Conservation (phyloP, 2,888 invertebrate genomes). For the Creontiades dilutus region DNA sequence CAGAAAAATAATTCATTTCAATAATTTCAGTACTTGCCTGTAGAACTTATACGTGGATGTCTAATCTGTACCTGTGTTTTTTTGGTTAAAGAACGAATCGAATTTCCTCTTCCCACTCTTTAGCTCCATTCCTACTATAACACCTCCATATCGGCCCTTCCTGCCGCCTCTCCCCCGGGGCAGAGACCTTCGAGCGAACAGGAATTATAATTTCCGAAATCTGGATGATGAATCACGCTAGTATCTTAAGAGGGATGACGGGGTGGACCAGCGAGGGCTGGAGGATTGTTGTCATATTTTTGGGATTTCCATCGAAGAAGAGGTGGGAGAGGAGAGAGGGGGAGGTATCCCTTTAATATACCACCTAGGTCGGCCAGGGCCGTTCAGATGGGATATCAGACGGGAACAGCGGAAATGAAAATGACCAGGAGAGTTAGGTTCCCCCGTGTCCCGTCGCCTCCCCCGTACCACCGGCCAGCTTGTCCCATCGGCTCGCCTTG, state of each 20-base stretch:
- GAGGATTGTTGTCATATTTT: constrained; percentile 62
- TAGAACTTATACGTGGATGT: no score
- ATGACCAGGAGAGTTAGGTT: constrained; percentile 57
- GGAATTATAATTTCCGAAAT: constrained; percentile 72
- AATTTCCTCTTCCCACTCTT: constrained; percentile 4
- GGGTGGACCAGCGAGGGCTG: neutral
- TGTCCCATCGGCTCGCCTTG: constrained; percentile 1
- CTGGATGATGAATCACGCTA: constrained; percentile 60
- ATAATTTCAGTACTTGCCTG: no score
- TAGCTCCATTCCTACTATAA: neutral
- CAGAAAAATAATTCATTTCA: no score
- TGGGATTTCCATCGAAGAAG: constrained; percentile 45
- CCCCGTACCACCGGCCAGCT: neutral
- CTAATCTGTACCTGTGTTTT: no score
- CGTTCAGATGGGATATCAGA: constrained; percentile 67
- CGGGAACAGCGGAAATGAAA: constrained; percentile 64
- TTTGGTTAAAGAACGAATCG: constrained; percentile 41
- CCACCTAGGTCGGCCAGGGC: constrained; percentile 2
- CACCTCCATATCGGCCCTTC: constrained; percentile 26
- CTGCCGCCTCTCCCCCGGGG: neutral
- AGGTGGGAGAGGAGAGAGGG: neutral
- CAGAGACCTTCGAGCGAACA: constrained; percentile 34
- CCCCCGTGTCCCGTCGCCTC: neutral
- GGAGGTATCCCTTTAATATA: neutral
- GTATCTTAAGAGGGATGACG: constrained; percentile 52